Evolutionary conservation across 2,113 vertebrate species (phyloP).

Genomic region (Campylomormyrus tamandua): DNA sequence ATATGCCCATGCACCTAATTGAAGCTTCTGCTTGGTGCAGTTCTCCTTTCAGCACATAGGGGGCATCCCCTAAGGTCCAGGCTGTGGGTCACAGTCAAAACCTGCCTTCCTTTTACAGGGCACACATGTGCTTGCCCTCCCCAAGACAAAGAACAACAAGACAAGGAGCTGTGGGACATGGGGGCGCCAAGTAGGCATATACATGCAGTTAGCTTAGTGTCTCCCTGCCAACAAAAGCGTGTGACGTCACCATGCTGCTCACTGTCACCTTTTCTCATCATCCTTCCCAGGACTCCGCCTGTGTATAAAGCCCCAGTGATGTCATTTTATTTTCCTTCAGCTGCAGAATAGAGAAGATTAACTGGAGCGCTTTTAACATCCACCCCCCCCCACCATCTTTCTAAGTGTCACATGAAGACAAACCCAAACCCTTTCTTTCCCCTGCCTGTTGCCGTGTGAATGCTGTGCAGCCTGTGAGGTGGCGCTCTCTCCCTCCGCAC

Average conservation of each 20-base stretch:
- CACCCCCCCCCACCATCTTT: not conserved
- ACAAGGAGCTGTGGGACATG: not conserved
- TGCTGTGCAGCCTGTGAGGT: not conserved
- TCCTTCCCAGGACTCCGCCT: not conserved
- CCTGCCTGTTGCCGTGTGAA: not conserved
- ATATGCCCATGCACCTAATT: not conserved
- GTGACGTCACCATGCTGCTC: not conserved
- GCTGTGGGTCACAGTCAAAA: not conserved
- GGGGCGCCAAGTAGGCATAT: not conserved
- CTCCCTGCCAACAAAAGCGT: not conserved
- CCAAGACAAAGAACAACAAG: not conserved
- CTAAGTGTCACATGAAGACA: not conserved
- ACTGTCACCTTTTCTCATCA: not conserved
- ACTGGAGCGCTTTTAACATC: not conserved
- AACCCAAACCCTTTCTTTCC: not conserved
- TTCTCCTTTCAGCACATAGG: not conserved
- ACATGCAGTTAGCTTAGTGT: not conserved
- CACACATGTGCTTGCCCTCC: not conserved
- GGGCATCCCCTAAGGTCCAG: not conserved
- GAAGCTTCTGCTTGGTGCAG: not conserved
- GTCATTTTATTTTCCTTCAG: not conserved
- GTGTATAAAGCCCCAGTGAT: not conserved
- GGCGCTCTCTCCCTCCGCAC: not conserved
- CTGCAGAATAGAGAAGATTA: not conserved
- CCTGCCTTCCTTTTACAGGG: not conserved